Evolutionary conservation across 1,140 invertebrate genomes (phyloP).

Genomic region (Hyles euphorbiae): DNA sequence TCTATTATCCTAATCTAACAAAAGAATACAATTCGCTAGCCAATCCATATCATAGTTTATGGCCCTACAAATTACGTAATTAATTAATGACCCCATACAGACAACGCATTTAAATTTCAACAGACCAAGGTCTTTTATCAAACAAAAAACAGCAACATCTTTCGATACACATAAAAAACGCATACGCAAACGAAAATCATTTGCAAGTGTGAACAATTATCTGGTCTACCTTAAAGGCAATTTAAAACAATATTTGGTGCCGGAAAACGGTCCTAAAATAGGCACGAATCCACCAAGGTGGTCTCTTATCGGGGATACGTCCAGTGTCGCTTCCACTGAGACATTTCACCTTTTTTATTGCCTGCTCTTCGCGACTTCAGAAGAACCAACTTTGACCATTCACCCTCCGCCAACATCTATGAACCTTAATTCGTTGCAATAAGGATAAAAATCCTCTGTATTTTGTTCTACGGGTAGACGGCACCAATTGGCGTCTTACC

Average conservation of each 20-base stretch:
- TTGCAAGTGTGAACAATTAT: too few relatives aligned
- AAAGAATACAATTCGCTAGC: too few relatives aligned
- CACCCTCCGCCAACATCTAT: not conserved
- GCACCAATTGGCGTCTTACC: slow-evolving; percentile 24
- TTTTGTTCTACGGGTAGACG: slow-evolving; percentile 5
- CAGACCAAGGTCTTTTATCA: too few relatives aligned
- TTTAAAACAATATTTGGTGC: slow-evolving; percentile 22
- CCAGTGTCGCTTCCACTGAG: slow-evolving; percentile 64
- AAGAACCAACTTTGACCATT: slow-evolving; percentile 12
- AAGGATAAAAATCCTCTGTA: slow-evolving; percentile 27
- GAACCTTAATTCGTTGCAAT: not conserved
- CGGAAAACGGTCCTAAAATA: slow-evolving; percentile 62
- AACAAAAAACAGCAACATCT: too few relatives aligned
- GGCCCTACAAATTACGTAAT: too few relatives aligned
- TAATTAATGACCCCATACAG: too few relatives aligned
- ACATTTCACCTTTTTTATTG: slow-evolving; percentile 74
- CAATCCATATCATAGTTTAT: too few relatives aligned
- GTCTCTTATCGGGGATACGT: slow-evolving; percentile 65
- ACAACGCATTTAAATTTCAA: too few relatives aligned
- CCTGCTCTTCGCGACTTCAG: slow-evolving; percentile 67
- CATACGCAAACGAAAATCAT: too few relatives aligned
- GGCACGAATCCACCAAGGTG: slow-evolving; percentile 54
- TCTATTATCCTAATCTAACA: too few relatives aligned
- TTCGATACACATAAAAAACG: too few relatives aligned
- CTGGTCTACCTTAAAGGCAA: too few relatives aligned